Conservation (phyloP, 2,797 vertebrate genomes). For the Danio choprae region DNA sequence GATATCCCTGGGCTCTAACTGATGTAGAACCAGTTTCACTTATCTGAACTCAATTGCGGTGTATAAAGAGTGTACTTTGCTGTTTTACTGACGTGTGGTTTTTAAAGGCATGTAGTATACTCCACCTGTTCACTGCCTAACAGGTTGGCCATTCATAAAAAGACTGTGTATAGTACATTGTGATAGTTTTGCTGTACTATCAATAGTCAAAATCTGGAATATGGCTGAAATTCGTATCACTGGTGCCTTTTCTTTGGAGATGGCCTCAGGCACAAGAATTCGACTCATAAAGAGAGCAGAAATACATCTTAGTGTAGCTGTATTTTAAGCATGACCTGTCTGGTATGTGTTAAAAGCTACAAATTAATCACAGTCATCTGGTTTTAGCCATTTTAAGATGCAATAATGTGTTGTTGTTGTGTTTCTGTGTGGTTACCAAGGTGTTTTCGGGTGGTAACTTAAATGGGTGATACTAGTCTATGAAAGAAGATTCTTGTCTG, state of each 20-base stretch:
- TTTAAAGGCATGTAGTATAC: constrained; percentile 2
- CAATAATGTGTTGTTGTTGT: neutral
- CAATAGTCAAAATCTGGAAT: constrained; percentile 60
- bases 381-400: neutral
- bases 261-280: constrained; percentile 24
- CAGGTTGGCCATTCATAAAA: constrained; percentile 9
- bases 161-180: constrained; percentile 11
- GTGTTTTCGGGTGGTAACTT: neutral
- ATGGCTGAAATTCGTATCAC: constrained; percentile 64
- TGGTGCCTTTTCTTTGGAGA: constrained; percentile 60
- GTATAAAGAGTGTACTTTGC: neutral
- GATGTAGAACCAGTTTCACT: neutral
- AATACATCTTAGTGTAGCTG: constrained; percentile 11
- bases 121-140: constrained; percentile 29
- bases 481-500: neutral
- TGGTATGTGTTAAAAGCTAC: constrained; percentile 27
- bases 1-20: neutral
- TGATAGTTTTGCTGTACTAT: constrained; percentile 18
- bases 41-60: neutral
- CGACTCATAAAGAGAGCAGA: constrained; percentile 12
- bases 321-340: constrained; percentile 18
- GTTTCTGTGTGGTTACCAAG: neutral
- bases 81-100: neutral
- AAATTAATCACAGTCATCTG: constrained; percentile 9
- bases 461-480: neutral